These are phyloP conservation scores for Melipona bicolor DNA, from an alignment of 2,888 invertebrate genomes.

Conservation along the genomic window DNA sequence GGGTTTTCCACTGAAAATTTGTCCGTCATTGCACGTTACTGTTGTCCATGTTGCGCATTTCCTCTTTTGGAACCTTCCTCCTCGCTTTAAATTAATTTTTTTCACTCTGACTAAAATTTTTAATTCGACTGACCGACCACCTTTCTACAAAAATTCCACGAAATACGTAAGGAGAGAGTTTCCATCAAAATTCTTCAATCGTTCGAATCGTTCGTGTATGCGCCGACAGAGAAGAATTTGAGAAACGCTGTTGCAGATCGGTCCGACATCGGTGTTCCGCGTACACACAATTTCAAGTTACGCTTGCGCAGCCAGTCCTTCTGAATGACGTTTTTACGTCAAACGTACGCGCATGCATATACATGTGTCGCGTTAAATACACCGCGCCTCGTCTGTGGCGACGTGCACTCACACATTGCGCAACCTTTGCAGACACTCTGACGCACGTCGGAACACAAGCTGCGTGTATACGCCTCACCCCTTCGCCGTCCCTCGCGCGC, in stretches of 20 bases:
- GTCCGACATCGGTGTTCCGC: not conserved
- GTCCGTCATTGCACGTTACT: too few species aligned
- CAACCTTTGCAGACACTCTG: conserved; percentile 21
- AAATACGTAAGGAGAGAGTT: too few species aligned
- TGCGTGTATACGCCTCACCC: not conserved
- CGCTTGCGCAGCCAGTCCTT: conserved; percentile 42
- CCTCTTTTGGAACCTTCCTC: too few species aligned
- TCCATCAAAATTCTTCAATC: too few species aligned
- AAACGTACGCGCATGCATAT: conserved; percentile 2
- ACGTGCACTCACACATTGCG: not conserved
- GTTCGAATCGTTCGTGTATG: too few species aligned
- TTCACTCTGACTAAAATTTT: too few species aligned
- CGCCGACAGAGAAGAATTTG: conserved; percentile 1
- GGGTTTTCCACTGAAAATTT: too few species aligned
- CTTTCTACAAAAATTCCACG: too few species aligned
- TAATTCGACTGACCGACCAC: too few species aligned
- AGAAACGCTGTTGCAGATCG: conserved; percentile 48
- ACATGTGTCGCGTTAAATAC: conserved; percentile 21
- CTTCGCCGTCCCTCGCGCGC: conserved; percentile 3
- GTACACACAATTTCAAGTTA: conserved; percentile 40
- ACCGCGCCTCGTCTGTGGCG: conserved; percentile 1
- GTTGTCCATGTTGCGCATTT: too few species aligned
- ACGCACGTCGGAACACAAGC: conserved; percentile 23
- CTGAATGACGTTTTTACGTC: conserved; percentile 43
- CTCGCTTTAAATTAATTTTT: too few species aligned